Evolutionary conservation across 2,888 invertebrate genomes (phyloP), one percentile per base, ranked within the genome.

Genomic region (Catocala fraxini): DNA sequence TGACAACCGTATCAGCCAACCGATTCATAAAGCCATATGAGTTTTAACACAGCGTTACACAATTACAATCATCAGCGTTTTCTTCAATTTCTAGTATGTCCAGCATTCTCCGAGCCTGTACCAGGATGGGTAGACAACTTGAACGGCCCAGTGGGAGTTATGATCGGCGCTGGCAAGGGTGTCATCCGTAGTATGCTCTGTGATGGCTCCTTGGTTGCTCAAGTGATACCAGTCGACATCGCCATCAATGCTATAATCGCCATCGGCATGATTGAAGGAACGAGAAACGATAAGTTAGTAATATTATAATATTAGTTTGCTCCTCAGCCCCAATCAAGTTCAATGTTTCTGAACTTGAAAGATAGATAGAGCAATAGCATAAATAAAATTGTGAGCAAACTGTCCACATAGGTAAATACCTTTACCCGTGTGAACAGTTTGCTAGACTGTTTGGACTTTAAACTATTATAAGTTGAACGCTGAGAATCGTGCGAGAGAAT

Each of bases 81-180:
- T 4, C 10, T 43, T 53, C n/a, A 49, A 7, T 49, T 91, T 92
- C 2, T 81, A 94, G 94, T 94, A 4, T 88, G 88, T 59, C 93
- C 94, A 0, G 46, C 97, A 7, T 89, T 91, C 35, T 81, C 82
- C 49, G 97, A 98, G 73, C 98, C 98, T 0, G 63, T 96, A 9
- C 95, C 96, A 12, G 98, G 98, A 5, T 99, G 98, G 98, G 98
- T 98, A 70, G 98, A 98, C 88, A 98, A 96, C 86, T 94, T 98
- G 43, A 98, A 98, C 87, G 98, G 98, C 0, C 98, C 98, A 0
- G 96, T 97, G 56, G 98, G 98, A 0, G 91, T 98, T 0, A 94
- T 98, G 90, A 95, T 97, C 0, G 98, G 96, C 0, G 97, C 96
- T 4, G 97, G 97, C 0, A 98, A 98, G 86, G 98, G 98, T 3